Evolutionary conservation across 2,888 invertebrate genomes (phyloP).

Genomic region (Baronia brevicornis): DNA sequence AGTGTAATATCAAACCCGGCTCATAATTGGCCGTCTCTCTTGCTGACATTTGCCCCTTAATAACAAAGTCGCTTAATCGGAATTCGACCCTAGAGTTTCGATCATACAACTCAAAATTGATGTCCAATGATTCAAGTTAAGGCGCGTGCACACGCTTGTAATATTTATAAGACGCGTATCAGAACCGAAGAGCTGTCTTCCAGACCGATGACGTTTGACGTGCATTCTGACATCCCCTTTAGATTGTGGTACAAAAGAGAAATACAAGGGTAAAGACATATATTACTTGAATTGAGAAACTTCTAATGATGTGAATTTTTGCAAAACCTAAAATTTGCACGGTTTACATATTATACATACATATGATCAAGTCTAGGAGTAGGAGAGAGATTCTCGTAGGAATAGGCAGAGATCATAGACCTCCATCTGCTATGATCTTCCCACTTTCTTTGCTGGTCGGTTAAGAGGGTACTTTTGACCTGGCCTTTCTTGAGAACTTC

Average conservation of each 20-base stretch:
- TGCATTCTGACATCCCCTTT: constrained; percentile 64
- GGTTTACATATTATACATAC: no score
- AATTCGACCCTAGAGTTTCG: constrained; percentile 12
- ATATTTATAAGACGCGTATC: constrained; percentile 69
- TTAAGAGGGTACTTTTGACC: no score
- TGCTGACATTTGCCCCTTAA: constrained; percentile 42
- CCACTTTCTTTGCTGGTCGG: no score
- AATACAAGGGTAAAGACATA: constrained; percentile 8
- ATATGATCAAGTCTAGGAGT: no score
- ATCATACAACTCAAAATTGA: constrained; percentile 24
- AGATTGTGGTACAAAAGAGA: constrained; percentile 28
- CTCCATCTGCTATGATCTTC: no score
- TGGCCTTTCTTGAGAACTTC: no score
- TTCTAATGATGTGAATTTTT: constrained; percentile 4
- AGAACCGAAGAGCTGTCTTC: constrained; percentile 71
- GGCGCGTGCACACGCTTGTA: constrained; percentile 43
- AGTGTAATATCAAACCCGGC: constrained; percentile 66
- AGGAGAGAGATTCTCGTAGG: no score
- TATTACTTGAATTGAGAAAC: constrained; percentile 3
- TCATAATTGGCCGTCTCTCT: constrained; percentile 66
- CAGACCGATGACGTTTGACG: constrained; percentile 73
- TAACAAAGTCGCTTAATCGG: constrained; percentile 17
- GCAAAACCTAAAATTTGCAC: not conserved
- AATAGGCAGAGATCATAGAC: no score
- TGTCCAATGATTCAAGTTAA: constrained; percentile 26